Evolutionary conservation across 2,113 vertebrate species (phyloP).

Genomic region (Heloderma charlesbogerti): DNA sequence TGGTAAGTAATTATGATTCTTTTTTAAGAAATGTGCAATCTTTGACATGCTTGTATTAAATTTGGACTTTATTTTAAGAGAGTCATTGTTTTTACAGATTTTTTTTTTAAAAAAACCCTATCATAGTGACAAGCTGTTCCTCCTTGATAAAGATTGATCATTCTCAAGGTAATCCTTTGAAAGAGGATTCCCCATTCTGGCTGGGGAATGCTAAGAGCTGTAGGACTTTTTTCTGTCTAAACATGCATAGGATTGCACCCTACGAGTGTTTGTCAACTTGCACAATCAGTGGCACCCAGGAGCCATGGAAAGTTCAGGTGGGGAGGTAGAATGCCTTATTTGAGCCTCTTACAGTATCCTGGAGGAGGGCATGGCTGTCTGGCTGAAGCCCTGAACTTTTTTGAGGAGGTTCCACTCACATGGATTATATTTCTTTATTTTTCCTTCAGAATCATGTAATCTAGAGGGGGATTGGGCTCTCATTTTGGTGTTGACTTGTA

Average conservation of each 20-base stretch:
- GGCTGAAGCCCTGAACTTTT: too few relatives aligned
- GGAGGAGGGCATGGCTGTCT: too few relatives aligned
- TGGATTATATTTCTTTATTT: neutral
- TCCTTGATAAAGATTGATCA: constrained; percentile 21
- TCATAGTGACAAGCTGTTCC: neutral
- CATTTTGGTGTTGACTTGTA: neutral
- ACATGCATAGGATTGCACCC: too few relatives aligned
- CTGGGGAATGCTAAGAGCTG: too few relatives aligned
- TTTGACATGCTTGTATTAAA: neutral
- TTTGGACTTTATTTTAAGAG: neutral
- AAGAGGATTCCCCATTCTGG: neutral
- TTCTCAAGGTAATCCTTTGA: constrained; percentile 12
- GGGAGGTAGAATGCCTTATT: too few relatives aligned
- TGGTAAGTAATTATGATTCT: too few relatives aligned
- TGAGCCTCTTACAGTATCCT: too few relatives aligned
- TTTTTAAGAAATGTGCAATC: neutral
- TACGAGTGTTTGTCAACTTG: neutral
- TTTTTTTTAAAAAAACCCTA: too few relatives aligned
- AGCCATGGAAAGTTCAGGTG: too few relatives aligned
- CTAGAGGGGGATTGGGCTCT: neutral
- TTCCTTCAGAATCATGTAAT: neutral
- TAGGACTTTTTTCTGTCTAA: too few relatives aligned
- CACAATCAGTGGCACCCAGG: neutral
- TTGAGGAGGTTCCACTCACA: neutral
- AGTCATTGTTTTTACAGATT: too few relatives aligned